phyloP scores from a whole-genome alignment of 2,113 vertebrate genomes.

The Aegotheles bennettii region DNA sequence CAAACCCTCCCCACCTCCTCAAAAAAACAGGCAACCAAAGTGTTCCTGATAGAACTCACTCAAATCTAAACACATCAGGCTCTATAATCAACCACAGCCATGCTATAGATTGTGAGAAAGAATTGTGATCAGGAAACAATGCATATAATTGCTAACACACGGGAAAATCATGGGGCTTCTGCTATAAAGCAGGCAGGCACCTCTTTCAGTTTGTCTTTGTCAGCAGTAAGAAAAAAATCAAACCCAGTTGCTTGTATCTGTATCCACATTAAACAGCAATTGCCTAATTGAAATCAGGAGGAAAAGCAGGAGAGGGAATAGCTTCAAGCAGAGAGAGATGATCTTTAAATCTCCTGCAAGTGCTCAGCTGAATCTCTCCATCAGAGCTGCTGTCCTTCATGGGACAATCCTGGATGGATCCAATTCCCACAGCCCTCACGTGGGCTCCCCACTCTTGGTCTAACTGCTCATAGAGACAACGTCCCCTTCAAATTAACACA shows the following conservation, averaged over 20 bases:
- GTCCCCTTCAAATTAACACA: background rate
- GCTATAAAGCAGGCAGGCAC: background rate
- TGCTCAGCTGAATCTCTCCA: background rate
- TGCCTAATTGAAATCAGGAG: slow-evolving; percentile 1
- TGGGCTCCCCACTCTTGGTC: background rate
- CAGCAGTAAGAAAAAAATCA: slow-evolving; percentile 9
- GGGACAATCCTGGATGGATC: background rate
- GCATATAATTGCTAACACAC: background rate
- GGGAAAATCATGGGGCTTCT: background rate
- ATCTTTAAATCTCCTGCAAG: background rate
- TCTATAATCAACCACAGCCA: background rate
- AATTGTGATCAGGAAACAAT: background rate
- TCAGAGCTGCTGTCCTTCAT: background rate
- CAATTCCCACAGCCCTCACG: background rate
- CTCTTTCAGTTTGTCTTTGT: background rate
- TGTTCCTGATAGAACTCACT: background rate
- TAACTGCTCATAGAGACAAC: rapidly evolving
- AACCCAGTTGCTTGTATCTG: background rate
- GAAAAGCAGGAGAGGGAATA: background rate
- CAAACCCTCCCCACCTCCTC: background rate
- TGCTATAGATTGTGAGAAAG: background rate
- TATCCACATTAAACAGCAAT: background rate
- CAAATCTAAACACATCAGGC: background rate
- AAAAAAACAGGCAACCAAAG: background rate
- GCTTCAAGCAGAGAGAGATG: background rate